A percentile compares a stretch with the other conserved stretches of the same genome.
phyloP scores from a whole-genome alignment of 1,140 invertebrate genomes.

The Ctenoplectra terminalis region DNA sequence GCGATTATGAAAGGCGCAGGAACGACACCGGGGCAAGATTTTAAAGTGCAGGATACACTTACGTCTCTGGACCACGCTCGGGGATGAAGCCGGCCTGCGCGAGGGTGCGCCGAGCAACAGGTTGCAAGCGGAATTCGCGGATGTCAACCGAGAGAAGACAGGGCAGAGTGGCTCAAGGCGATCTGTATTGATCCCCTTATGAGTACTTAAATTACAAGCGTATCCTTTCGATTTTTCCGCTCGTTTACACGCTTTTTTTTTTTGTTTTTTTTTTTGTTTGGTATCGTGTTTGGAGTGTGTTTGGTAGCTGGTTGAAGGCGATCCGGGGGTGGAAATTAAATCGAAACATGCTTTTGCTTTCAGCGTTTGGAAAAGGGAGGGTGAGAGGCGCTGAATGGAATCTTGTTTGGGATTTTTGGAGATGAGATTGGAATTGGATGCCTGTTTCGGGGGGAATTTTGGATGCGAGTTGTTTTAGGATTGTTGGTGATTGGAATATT shows the following conservation, averaged over 20 bases:
- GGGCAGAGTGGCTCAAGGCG: constrained; percentile 67
- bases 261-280: too few relatives aligned
- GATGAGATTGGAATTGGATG: too few relatives aligned
- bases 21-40: constrained; percentile 41
- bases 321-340: background rate
- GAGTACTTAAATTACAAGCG: constrained; percentile 54
- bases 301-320: too few relatives aligned
- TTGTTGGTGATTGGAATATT: too few relatives aligned
- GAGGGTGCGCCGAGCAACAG: constrained; percentile 79
- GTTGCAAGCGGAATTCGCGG: constrained; percentile 81
- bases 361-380: background rate
- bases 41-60: constrained; percentile 68
- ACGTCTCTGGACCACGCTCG: constrained; percentile 56
- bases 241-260: background rate
- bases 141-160: constrained; percentile 72
- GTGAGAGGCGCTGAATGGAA: background rate
- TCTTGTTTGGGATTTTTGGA: too few relatives aligned
- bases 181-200: constrained; percentile 69
- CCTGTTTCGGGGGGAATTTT: too few relatives aligned
- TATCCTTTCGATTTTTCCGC: background rate
- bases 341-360: constrained; percentile 1
- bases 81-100: constrained; percentile 38
- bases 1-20: constrained; percentile 57
- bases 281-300: background rate
- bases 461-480: too few relatives aligned